A percentile compares a stretch with the other conserved stretches of the same genome.
These are phyloP conservation scores for Hydractinia symbiolongicarpus DNA, from an alignment of 30 jellyfish, hydroid and myxozoan species.

Conservation along the genomic window DNA sequence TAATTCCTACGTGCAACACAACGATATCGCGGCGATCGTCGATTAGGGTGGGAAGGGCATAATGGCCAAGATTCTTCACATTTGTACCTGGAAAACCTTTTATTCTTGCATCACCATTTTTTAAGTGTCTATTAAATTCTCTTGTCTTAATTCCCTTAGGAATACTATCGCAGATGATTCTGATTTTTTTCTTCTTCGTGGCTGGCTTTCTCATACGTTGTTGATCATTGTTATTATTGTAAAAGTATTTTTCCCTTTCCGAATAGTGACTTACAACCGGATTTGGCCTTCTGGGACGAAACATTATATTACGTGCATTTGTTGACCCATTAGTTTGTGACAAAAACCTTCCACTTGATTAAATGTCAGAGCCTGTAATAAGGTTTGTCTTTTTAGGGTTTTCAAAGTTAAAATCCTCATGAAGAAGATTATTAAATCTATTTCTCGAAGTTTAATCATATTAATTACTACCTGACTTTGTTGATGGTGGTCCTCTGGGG, in stretches of 20 bases:
- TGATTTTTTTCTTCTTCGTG: not conserved
- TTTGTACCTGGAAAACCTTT: not conserved
- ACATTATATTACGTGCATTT: too few species aligned
- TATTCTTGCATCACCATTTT: not conserved
- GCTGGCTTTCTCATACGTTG: not conserved
- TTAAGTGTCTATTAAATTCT: not conserved
- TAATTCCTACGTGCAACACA: conserved; percentile 11
- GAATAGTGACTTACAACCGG: too few species aligned
- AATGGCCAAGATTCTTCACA: conserved; percentile 5
- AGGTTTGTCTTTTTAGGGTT: not conserved
- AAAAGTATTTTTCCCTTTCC: too few species aligned
- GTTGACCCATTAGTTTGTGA: too few species aligned
- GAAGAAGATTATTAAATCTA: not conserved
- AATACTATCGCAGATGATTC: not conserved
- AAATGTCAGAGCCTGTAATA: not conserved
- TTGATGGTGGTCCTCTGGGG: too few species aligned
- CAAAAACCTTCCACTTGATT: conserved; percentile 5
- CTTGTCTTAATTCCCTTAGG: conserved; percentile 1
- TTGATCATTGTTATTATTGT: too few species aligned
- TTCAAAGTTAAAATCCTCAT: not conserved
- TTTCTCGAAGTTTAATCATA: too few species aligned
- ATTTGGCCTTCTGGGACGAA: too few species aligned
- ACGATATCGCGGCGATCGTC: conserved; percentile 2
- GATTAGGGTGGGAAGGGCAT: conserved; percentile 6
- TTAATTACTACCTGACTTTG: too few species aligned